Evolutionary conservation across 2,113 vertebrate genomes (phyloP).

Genomic region (Apus apus): DNA sequence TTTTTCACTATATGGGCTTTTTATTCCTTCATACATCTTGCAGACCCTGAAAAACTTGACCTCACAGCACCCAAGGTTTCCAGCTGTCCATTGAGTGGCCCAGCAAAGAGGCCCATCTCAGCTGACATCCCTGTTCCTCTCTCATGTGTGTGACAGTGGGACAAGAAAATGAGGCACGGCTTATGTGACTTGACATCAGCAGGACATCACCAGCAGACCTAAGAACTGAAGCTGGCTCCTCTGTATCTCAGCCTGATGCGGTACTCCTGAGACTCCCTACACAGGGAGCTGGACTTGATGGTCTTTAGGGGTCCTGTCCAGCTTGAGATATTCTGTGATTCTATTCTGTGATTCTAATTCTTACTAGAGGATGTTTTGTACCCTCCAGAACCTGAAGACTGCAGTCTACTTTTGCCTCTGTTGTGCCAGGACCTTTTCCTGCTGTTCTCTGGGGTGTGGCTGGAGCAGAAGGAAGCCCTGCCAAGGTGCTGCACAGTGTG

Average conservation of each 20-base stretch:
- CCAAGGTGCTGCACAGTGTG: neutral
- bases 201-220: neutral
- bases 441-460: accelerated
- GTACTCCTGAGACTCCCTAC: no score
- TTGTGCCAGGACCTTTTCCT: neutral
- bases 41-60: neutral
- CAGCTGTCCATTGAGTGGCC: neutral
- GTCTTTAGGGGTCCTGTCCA: neutral
- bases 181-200: neutral
- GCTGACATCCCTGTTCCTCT: neutral
- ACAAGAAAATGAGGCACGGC: neutral
- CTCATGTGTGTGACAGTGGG: neutral
- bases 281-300: neutral
- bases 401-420: neutral
- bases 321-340: neutral
- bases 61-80: neutral
- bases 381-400: neutral
- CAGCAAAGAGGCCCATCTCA: neutral
- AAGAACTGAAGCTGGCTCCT: neutral
- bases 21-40: accelerated
- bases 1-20: neutral
- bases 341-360: neutral
- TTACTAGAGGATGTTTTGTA: neutral
- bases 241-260: neutral
- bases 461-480: neutral